Conservation (phyloP, 23 tunicate genomes). For the Phallusia fumigata region DNA sequence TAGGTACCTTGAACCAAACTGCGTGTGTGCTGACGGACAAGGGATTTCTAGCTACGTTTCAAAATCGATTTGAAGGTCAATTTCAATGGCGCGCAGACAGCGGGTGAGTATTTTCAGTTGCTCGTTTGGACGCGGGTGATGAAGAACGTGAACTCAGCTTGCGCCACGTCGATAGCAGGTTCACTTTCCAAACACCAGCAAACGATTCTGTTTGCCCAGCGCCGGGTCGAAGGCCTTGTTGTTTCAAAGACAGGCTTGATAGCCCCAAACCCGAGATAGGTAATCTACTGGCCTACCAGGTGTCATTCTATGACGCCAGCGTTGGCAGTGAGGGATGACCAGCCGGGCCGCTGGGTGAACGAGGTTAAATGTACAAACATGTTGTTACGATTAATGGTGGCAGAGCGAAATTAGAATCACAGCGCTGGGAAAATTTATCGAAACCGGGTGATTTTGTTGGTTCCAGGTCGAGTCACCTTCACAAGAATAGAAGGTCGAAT, state of each 20-base stretch:
- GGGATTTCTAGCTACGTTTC: no score
- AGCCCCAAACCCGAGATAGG: not conserved
- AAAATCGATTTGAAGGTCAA: not conserved
- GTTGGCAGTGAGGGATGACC: not conserved
- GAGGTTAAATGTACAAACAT: not conserved
- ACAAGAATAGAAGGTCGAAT: no score
- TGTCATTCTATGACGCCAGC: not conserved
- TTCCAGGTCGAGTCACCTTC: no score
- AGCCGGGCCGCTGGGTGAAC: not conserved
- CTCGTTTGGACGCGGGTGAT: conserved; percentile 6
- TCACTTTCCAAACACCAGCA: not conserved
- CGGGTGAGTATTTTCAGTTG: conserved; percentile 1
- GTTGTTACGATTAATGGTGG: not conserved
- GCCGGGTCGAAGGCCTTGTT: not conserved
- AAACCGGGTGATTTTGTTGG: no score
- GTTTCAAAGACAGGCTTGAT: not conserved
- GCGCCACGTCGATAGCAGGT: not conserved
- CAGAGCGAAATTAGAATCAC: no score
- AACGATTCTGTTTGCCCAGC: not conserved
- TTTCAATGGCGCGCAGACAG: not conserved
- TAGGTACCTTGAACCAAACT: no score
- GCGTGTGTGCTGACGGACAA: no score
- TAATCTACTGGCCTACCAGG: not conserved
- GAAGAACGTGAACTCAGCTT: no score
- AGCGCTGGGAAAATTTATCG: no score